phyloP scores from a whole-genome alignment of 2,888 invertebrate species.

The Acholoe squamosa region DNA sequence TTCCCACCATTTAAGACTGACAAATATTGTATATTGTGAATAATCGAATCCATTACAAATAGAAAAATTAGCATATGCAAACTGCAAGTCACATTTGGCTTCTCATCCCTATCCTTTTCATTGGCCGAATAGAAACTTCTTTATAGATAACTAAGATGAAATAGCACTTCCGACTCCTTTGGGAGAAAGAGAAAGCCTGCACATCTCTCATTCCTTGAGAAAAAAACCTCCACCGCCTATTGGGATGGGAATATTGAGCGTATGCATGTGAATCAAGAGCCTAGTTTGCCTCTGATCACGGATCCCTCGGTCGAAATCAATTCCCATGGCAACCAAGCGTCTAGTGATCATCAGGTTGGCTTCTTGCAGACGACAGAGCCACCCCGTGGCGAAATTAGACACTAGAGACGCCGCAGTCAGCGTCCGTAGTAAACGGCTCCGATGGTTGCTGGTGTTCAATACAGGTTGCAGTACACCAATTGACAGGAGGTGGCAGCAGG shows the following conservation, averaged over 20 bases:
- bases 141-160: neutral
- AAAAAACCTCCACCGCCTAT: neutral
- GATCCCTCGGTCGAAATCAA: constrained; percentile 35
- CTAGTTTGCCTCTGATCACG: constrained; percentile 26
- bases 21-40: no score
- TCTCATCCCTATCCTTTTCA: neutral
- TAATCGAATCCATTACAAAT: no score
- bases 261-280: neutral
- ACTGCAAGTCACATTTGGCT: no score
- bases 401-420: constrained; percentile 21
- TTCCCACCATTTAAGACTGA: no score
- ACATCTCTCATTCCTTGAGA: neutral
- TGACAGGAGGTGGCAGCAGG: no score
- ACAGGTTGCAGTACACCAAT: no score
- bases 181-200: neutral
- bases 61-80: no score
- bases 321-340: constrained; percentile 47
- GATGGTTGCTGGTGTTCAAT: constrained; percentile 29
- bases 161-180: neutral
- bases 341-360: constrained; percentile 23
- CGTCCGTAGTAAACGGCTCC: neutral
- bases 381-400: constrained; percentile 42
- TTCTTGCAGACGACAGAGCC: neutral
- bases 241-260: neutral
- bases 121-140: constrained; percentile 3